Conservation (phyloP, 64 coral and sea anemone species). For the Stylophora pistillata region DNA sequence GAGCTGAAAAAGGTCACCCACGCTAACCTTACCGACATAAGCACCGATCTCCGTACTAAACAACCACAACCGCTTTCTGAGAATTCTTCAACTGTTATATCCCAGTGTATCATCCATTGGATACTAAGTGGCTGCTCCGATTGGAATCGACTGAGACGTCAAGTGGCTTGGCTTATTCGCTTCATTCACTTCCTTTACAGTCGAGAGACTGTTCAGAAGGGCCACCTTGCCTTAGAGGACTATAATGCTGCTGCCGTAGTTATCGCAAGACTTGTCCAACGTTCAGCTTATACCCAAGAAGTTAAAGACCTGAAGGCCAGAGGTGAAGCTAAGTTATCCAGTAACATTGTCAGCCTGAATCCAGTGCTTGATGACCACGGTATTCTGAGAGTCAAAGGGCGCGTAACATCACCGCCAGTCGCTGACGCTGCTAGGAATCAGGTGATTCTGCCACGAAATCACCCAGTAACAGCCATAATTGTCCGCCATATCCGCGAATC, state of each 20-base stretch:
- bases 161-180: constrained; percentile 35
- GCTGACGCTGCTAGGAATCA: neutral
- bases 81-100: too few relatives aligned
- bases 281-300: constrained; percentile 6
- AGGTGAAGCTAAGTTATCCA: constrained; percentile 15
- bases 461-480: neutral
- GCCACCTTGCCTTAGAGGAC: constrained; percentile 17
- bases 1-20: constrained; percentile 32
- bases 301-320: constrained; percentile 9
- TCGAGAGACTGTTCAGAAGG: neutral
- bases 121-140: constrained; percentile 39
- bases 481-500: constrained; percentile 24
- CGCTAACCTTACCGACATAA: neutral
- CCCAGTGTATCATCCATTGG: neutral
- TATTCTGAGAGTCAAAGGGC: constrained; percentile 51
- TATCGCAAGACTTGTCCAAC: constrained; percentile 35
- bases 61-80: too few relatives aligned
- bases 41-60: neutral
- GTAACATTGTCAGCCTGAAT: constrained; percentile 28
- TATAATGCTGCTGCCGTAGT: constrained; percentile 34
- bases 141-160: constrained; percentile 39
- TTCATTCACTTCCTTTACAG: constrained; percentile 21
- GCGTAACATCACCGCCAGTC: neutral
- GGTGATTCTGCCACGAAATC: constrained; percentile 29
- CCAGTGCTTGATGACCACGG: constrained; percentile 33